Base-by-base conservation (phyloP, 2,113 vertebrate genomes). In the Calcarius ornatus region DNA sequence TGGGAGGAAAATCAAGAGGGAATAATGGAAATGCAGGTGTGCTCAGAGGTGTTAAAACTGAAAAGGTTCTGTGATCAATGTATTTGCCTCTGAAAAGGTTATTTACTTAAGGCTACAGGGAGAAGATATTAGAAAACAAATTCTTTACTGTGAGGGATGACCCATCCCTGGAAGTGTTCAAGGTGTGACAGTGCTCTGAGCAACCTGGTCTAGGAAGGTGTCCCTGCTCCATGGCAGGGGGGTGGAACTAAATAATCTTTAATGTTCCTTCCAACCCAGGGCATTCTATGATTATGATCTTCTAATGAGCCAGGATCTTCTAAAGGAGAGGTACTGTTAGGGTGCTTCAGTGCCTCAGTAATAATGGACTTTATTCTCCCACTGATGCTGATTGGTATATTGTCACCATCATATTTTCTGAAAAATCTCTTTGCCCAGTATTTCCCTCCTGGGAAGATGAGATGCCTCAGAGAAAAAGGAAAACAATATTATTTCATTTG, bases 1-100 rank as follows among this genome's bases (percentile, higher is more conserved):
- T 63, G 15, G 37, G 31, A 92, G 64, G 37, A 61, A 76, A 92
- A 64, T 21, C 45, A 33, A 7, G 47, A 23, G 64, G 56, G 35
- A 84, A 81, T 43, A 35, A 33, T 53, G 25, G 56, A 91, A 94
- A 70, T 61, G 25, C 45, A 92, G 71, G 61, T 54, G 76, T 33
- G 40, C 38, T 85, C 28, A 24, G 45, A 66, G n/a, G 42, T 25
- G 18, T 61, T 47, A 54, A 69, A 66, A 60, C 4, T 14, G 63
- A 72, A 86, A 75, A 53, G 2, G 9, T 48, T 61, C 37, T 33
- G 25, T 53, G 21, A 72, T 54, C 31, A 50, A 27, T 45, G 31
- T 12, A 87, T 43, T 69, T 18, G 14, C 14, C 68, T 86, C 6
- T 64, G 31, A 57, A 85, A 66, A 91, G 10, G 11, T 76, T 83